Evolutionary conservation across 2,113 vertebrate species (phyloP).

Genomic region (Pseudolaguvia tuberculata): DNA sequence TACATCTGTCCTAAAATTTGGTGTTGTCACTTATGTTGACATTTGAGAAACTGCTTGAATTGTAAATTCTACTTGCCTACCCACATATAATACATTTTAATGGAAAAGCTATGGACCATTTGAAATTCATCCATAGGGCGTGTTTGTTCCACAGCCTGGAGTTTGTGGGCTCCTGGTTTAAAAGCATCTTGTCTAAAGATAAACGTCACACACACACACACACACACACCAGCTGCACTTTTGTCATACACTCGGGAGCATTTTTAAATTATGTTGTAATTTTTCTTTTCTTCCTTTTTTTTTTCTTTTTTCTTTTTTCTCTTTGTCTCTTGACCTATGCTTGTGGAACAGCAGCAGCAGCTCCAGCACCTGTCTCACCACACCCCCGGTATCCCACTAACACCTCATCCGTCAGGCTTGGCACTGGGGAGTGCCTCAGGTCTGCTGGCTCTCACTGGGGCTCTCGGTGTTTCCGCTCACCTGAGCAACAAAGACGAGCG

Average conservation of each 20-base stretch:
- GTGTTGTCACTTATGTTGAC: no score
- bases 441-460: slow-evolving; percentile 80
- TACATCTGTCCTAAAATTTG: no score
- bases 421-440: slow-evolving; percentile 74
- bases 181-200: not conserved
- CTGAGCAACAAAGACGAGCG: slow-evolving; percentile 80
- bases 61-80: no score
- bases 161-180: not conserved
- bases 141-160: no score
- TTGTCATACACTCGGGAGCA: slow-evolving; percentile 54
- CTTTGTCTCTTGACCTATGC: slow-evolving; percentile 39
- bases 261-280: slow-evolving; percentile 55
- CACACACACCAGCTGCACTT: slow-evolving; percentile 55
- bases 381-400: slow-evolving; percentile 74
- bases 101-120: no score
- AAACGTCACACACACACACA: not conserved
- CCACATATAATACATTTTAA: no score
- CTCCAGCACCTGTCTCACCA: slow-evolving; percentile 90
- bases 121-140: no score
- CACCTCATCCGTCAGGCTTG: slow-evolving; percentile 76
- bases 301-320: slow-evolving; percentile 17
- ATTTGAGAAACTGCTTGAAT: no score
- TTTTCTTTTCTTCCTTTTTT: slow-evolving; percentile 32
- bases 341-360: slow-evolving; percentile 88
- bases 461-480: slow-evolving; percentile 75